Conservation (phyloP, 2,888 invertebrate species). For the Prosopocoilus inquinatus region DNA sequence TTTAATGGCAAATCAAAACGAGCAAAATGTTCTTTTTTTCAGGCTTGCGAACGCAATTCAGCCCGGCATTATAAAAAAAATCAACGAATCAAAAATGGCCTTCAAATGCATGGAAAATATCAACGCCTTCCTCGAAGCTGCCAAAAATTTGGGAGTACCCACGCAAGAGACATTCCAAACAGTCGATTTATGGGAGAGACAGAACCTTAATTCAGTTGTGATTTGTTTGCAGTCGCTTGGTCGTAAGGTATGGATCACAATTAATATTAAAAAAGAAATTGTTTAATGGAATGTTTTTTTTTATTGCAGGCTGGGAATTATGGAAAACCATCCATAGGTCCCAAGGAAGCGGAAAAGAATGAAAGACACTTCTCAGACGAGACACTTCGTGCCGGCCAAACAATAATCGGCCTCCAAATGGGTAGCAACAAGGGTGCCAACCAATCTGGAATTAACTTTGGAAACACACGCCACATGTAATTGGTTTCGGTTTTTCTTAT, state of each 20-base stretch:
- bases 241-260: slow-evolving; percentile 69
- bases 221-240: slow-evolving; percentile 93
- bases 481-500: background rate
- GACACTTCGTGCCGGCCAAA: slow-evolving; percentile 88
- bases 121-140: slow-evolving; percentile 85
- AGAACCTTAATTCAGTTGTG: slow-evolving; percentile 94
- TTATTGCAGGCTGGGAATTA: slow-evolving; percentile 67
- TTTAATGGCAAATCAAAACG: slow-evolving; percentile 14
- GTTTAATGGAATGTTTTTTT: background rate
- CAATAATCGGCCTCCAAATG: slow-evolving; percentile 92
- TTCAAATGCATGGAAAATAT: slow-evolving; percentile 99
- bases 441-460: slow-evolving; percentile 95
- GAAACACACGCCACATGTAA: slow-evolving; percentile 97
- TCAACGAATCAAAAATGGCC: slow-evolving; percentile 82
- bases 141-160: slow-evolving; percentile 83
- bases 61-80: slow-evolving; percentile 84
- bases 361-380: slow-evolving; percentile 92
- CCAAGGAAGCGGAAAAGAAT: slow-evolving; percentile 95
- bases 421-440: slow-evolving; percentile 98
- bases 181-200: slow-evolving; percentile 94
- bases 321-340: slow-evolving; percentile 88
- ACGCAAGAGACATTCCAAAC: slow-evolving; percentile 96
- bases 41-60: slow-evolving; percentile 85
- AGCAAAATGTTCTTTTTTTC: slow-evolving; percentile 43
- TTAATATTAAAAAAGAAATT: too few relatives aligned